A percentile compares a stretch with the other conserved stretches of the same genome.
phyloP scores from a whole-genome alignment of 2,888 invertebrate species.

The Lithophane ornitopus region DNA sequence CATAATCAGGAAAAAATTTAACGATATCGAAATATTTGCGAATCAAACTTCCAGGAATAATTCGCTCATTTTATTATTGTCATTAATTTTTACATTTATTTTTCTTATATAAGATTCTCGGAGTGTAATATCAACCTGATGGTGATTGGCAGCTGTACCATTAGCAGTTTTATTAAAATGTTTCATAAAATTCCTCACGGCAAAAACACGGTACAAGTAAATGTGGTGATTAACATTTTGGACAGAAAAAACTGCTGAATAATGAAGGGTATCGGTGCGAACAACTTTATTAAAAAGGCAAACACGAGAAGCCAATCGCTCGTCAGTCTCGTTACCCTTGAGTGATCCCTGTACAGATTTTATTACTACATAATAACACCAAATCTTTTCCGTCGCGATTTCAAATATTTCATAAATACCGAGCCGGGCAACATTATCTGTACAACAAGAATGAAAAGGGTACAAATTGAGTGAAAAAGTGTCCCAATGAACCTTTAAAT shows the following conservation, averaged over 20 bases:
- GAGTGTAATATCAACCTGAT: slow-evolving; percentile 73
- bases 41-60: slow-evolving; percentile 69
- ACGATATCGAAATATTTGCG: slow-evolving; percentile 70
- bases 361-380: slow-evolving; percentile 72
- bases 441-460: slow-evolving; percentile 75
- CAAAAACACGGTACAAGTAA: slow-evolving; percentile 78
- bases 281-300: slow-evolving; percentile 86
- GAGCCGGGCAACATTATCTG: slow-evolving; percentile 62
- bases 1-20: slow-evolving; percentile 76
- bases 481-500: slow-evolving; percentile 82
- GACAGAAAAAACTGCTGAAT: slow-evolving; percentile 79
- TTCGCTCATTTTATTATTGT: slow-evolving; percentile 72
- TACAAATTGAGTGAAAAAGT: slow-evolving; percentile 84
- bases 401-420: slow-evolving; percentile 71
- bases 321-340: slow-evolving; percentile 80
- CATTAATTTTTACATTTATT: slow-evolving; percentile 71
- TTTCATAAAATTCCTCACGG: slow-evolving; percentile 77
- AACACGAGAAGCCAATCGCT: slow-evolving; percentile 79
- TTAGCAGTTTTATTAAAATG: slow-evolving; percentile 83
- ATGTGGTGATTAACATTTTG: slow-evolving; percentile 85
- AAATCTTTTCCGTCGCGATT: slow-evolving; percentile 69
- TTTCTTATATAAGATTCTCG: slow-evolving; percentile 68
- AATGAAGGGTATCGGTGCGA: slow-evolving; percentile 84
- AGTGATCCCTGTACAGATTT: slow-evolving; percentile 73
- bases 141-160: slow-evolving; percentile 79